Conservation (phyloP, 2,888 invertebrate species). For the Cerastis rubricosa region DNA sequence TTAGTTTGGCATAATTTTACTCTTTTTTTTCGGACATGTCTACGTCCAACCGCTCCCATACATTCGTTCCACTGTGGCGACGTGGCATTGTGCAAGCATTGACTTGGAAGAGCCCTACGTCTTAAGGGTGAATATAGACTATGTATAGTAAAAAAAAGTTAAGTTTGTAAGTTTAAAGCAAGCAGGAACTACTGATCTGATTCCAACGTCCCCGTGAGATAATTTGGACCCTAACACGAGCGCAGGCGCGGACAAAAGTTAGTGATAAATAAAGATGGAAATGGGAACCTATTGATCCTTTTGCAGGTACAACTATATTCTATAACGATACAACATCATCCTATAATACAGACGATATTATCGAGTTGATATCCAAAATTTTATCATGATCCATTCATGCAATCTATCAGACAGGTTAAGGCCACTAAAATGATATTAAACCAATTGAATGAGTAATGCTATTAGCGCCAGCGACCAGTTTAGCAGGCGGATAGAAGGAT, state of each 20-base stretch:
- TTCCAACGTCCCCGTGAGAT: background rate
- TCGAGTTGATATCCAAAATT: background rate
- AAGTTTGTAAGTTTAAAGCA: background rate
- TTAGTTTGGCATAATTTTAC: no score
- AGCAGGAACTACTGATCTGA: background rate
- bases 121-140: background rate
- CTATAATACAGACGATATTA: background rate
- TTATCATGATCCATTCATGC: background rate
- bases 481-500: background rate
- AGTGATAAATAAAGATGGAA: background rate
- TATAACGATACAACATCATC: background rate
- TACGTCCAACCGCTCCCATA: no score
- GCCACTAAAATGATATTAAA: background rate
- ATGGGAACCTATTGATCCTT: background rate
- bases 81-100: background rate
- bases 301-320: background rate
- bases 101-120: background rate
- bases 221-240: no score
- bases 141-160: background rate
- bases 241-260: background rate
- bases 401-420: background rate
- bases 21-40: no score
- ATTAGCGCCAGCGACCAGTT: background rate
- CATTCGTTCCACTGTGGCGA: no score
- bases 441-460: slow-evolving; percentile 7